These are phyloP conservation scores for Brenthis daphne DNA, from an alignment of 2,888 invertebrate genomes.

Conservation along the genomic window DNA sequence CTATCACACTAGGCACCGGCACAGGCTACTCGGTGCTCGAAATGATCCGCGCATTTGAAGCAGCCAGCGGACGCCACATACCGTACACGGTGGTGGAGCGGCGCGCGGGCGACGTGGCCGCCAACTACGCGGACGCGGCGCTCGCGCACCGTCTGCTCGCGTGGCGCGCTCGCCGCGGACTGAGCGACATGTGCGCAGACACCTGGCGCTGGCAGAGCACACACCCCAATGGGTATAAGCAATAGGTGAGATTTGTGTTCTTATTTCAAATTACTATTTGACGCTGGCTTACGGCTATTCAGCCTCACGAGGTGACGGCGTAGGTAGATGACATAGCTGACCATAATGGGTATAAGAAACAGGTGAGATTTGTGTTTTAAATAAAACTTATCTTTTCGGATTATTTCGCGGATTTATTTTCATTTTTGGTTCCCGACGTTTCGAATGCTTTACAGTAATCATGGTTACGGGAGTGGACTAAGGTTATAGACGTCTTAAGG, in stretches of 20 bases:
- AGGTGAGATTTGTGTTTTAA: too few relatives aligned
- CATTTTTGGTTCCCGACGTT: too few relatives aligned
- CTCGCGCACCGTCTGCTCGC: slow-evolving; percentile 88
- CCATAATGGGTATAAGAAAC: too few relatives aligned
- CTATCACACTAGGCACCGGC: slow-evolving; percentile 83
- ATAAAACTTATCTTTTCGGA: too few relatives aligned
- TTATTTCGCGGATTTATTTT: too few relatives aligned
- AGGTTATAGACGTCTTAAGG: too few relatives aligned
- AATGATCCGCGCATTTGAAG: slow-evolving; percentile 90
- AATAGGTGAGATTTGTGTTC: neutral
- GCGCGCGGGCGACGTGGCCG: slow-evolving; percentile 92
- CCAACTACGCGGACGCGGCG: slow-evolving; percentile 91
- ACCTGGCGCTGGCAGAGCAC: slow-evolving; percentile 94
- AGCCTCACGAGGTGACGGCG: too few relatives aligned
- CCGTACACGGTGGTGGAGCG: slow-evolving; percentile 87
- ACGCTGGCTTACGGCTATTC: too few relatives aligned
- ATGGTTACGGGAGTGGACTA: too few relatives aligned
- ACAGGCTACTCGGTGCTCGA: slow-evolving; percentile 93
- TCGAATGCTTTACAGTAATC: too few relatives aligned
- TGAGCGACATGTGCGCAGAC: slow-evolving; percentile 93
- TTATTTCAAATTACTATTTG: too few relatives aligned
- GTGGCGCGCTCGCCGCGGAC: slow-evolving; percentile 90
- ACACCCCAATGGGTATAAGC: slow-evolving; percentile 88
- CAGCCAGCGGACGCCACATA: slow-evolving; percentile 87
- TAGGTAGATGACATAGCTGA: too few relatives aligned